Conservation (phyloP, 2,888 invertebrate genomes). For the Drosophila ezoana region DNA sequence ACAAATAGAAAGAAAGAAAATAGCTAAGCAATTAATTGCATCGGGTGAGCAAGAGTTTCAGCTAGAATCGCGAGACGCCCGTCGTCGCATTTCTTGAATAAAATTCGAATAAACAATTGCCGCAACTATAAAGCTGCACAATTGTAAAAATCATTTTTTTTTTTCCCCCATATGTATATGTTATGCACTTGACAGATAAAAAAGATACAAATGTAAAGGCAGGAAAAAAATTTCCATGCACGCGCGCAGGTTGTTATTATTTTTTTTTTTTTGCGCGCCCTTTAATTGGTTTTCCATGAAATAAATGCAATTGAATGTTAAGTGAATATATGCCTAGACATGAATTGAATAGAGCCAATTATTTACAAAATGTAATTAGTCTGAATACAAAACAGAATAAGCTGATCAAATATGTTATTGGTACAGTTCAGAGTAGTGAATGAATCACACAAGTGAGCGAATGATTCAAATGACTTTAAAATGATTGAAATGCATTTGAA, state of each 20-base stretch:
- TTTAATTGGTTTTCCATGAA: slow-evolving; percentile 31
- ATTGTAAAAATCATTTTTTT: slow-evolving; percentile 50
- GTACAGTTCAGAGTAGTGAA: no score
- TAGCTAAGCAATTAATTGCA: slow-evolving; percentile 43
- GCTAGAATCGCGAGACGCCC: slow-evolving; percentile 38
- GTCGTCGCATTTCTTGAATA: slow-evolving; percentile 69
- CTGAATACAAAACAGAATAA: slow-evolving; percentile 8
- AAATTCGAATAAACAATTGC: slow-evolving; percentile 56
- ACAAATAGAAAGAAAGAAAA: slow-evolving; percentile 51
- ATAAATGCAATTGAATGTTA: slow-evolving; percentile 36
- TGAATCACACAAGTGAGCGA: neutral
- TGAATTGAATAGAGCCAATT: slow-evolving; percentile 12
- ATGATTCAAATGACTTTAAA: neutral
- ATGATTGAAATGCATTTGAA: neutral
- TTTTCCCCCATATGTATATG: slow-evolving; percentile 42
- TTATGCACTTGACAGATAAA: slow-evolving; percentile 35
- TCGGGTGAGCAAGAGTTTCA: slow-evolving; percentile 55
- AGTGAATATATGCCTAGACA: slow-evolving; percentile 19
- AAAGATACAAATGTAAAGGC: slow-evolving; percentile 15
- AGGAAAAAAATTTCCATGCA: slow-evolving; percentile 33
- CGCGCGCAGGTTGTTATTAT: slow-evolving; percentile 21
- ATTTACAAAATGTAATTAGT: slow-evolving; percentile 1
- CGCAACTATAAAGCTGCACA: slow-evolving; percentile 32
- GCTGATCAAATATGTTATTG: neutral
- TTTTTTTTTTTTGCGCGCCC: neutral